Conservation (phyloP, 92 coral and sea anemone genomes). For the Umimayanthus kanabou region DNA sequence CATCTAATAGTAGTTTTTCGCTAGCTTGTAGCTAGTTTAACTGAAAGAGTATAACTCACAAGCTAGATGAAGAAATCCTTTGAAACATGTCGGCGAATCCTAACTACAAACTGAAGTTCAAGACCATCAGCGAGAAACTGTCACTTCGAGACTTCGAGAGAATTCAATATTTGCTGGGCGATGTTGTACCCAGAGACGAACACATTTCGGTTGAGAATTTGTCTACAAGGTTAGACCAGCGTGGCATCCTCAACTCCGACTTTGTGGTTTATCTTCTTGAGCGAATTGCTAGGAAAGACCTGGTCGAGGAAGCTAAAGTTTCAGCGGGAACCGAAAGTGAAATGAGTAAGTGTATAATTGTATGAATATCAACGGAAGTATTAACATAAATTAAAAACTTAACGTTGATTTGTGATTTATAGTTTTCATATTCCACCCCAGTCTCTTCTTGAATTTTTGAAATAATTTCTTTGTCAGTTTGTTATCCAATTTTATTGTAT, state of each 20-base stretch:
- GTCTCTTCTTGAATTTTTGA: too few relatives aligned
- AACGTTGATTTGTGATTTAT: too few relatives aligned
- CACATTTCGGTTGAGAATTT: not conserved
- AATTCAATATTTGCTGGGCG: slow-evolving; percentile 20
- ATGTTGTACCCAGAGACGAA: slow-evolving; percentile 1
- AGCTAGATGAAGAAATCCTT: not conserved
- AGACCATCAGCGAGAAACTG: not conserved
- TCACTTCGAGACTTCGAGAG: not conserved
- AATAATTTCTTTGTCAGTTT: too few relatives aligned
- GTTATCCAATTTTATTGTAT: too few relatives aligned
- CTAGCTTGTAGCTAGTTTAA: not conserved
- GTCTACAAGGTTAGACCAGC: slow-evolving; percentile 20
- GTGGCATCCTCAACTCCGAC: not conserved
- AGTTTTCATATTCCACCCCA: too few relatives aligned
- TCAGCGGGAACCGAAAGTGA: slow-evolving; percentile 8
- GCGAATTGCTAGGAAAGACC: slow-evolving; percentile 7
- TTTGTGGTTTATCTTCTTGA: not conserved
- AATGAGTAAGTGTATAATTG: not conserved
- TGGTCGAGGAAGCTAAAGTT: not conserved
- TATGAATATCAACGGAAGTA: too few relatives aligned
- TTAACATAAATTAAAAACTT: too few relatives aligned
- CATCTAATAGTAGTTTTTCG: too few relatives aligned
- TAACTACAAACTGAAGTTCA: not conserved
- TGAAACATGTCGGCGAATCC: not conserved
- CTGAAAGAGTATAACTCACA: not conserved